Evolutionary conservation across 2,113 vertebrate species (phyloP).

Genomic region (Eulacestoma nigropectus): DNA sequence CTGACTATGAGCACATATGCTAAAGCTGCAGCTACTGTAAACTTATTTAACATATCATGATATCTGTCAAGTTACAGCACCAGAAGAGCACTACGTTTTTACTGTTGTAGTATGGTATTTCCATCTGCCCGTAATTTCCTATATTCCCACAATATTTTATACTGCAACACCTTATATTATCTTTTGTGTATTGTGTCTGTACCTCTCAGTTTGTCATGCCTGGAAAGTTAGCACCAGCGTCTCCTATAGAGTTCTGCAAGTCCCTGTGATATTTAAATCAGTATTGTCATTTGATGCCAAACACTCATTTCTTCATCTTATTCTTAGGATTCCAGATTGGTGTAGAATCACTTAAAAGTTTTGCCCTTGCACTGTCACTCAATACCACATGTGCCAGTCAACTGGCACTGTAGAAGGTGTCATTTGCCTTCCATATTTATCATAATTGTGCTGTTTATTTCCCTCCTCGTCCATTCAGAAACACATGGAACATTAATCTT

Average conservation of each 20-base stretch:
- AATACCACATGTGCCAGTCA: neutral
- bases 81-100: neutral
- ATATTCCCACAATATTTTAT: neutral
- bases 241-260: neutral
- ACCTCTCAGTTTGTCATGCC: neutral
- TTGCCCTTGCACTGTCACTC: slow-evolving; percentile 1
- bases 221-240: neutral
- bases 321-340: neutral
- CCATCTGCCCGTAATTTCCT: neutral
- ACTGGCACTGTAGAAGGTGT: neutral
- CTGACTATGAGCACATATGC: neutral
- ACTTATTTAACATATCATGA: neutral
- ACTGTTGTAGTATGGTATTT: neutral
- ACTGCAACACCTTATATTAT: neutral
- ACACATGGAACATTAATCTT: neutral
- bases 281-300: neutral
- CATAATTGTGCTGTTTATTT: neutral
- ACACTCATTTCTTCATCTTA: neutral
- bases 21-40: neutral
- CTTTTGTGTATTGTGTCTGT: neutral
- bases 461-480: neutral
- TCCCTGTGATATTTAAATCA: neutral
- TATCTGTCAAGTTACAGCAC: neutral
- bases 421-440: slow-evolving; percentile 1
- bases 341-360: neutral